These are phyloP conservation scores for Aphelocoma coerulescens DNA, from an alignment of 2,113 vertebrate species.

Conservation along the genomic window DNA sequence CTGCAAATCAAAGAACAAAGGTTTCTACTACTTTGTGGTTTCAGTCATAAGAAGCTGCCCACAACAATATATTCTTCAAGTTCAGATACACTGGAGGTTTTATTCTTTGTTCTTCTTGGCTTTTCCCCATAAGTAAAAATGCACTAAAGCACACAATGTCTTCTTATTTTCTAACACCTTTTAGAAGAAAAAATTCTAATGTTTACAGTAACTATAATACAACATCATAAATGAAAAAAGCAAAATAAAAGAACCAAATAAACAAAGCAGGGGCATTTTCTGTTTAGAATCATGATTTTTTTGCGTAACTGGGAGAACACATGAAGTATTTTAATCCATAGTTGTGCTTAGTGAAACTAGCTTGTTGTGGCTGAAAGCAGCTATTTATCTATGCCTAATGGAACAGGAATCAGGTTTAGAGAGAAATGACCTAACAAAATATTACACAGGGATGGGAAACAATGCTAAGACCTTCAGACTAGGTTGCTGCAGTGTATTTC, in stretches of 20 bases:
- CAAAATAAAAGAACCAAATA: background rate
- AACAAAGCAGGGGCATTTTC: background rate
- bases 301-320: background rate
- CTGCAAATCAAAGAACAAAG: background rate
- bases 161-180: background rate
- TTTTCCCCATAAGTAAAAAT: background rate
- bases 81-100: accelerated
- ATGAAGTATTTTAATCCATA: background rate
- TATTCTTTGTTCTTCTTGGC: background rate
- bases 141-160: background rate
- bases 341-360: background rate
- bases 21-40: background rate
- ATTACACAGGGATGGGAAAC: background rate
- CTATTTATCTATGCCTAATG: background rate
- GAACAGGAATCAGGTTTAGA: background rate
- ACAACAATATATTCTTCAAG: background rate
- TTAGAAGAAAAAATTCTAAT: background rate
- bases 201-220: background rate
- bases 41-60: background rate
- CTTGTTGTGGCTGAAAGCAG: background rate
- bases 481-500: background rate
- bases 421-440: background rate
- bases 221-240: background rate
- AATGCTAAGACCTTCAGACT: background rate
- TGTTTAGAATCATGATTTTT: background rate